Conservation (phyloP, 1,140 invertebrate species). For the Lepidotrigona ventralis region DNA sequence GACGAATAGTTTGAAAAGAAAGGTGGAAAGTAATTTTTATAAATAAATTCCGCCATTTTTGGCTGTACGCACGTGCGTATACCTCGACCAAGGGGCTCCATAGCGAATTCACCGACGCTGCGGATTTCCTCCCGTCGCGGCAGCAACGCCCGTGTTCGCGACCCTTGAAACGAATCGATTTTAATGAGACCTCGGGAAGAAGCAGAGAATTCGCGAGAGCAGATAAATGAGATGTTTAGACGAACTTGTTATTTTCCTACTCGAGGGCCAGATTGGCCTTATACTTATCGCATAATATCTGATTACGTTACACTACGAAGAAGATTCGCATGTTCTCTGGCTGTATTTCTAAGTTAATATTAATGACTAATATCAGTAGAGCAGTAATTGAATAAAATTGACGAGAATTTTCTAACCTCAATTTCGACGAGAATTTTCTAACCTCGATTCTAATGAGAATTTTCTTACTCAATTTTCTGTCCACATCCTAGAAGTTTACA, state of each 20-base stretch:
- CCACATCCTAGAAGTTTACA: no score
- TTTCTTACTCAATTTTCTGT: no score
- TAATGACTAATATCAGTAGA: not conserved
- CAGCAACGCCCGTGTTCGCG: not conserved
- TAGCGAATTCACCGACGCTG: not conserved
- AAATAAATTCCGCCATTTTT: no score
- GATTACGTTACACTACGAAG: not conserved
- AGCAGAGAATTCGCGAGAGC: not conserved
- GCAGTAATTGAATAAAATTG: no score
- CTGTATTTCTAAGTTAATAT: not conserved
- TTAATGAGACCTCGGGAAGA: constrained; percentile 6
- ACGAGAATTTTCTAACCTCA: no score
- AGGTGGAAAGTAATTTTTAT: no score
- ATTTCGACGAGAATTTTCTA: no score
- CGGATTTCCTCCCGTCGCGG: not conserved
- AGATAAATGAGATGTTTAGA: not conserved
- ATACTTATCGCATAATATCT: not conserved
- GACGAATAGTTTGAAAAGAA: no score
- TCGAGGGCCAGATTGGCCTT: not conserved
- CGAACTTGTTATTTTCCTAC: not conserved
- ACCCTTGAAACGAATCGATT: constrained; percentile 21
- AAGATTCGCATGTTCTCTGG: not conserved
- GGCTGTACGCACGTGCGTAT: not conserved
- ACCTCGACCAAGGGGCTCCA: not conserved
- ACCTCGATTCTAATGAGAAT: no score